Evolutionary conservation across 2,888 invertebrate genomes (phyloP), one percentile per base, ranked within the genome.

Genomic region (Alloplasta piceator): DNA sequence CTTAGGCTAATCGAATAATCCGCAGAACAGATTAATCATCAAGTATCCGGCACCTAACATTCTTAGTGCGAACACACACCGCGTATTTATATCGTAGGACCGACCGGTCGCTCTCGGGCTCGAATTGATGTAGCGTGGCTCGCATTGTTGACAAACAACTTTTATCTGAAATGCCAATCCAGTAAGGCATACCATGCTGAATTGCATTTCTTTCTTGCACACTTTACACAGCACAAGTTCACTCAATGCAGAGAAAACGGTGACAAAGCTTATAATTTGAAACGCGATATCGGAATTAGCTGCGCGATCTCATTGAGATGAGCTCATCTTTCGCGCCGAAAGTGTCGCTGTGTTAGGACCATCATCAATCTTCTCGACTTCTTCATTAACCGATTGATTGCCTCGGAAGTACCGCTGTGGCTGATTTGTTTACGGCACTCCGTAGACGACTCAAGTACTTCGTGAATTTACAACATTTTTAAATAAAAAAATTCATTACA

Each of bases 31-130:
- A n/a, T 46, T 10, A 39, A 56, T 55, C 58, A 39, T 43, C 38
- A 60, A 71, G 36, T 46, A 71, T 26, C 71, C 14, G 58, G 43
- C 46, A 41, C 71, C 41, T 43, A 71, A 14, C 48, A 71, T 71
- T 41, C 60, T 58, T 9, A 71, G 14, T 46, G 60, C 71, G 14
- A 71, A 71, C 12, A 50, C 50, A 48, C 9, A 43, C 16, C 10
- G 60, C 26, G 43, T 38, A 60, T 60, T 71, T 41, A 60, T 6
- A 36, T 71, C 71, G 60, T 71, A 71, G 7, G n/a, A 36, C 9
- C 43, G 12, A 36, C 6, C 10, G 36, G 3, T 58, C 7, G 39
- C 39, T 70, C 38, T 70, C 14, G 43, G 14, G 41, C 66, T 52
- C 14, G 12, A 52, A 52, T 52, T 14, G n/a, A 52, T n/a, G 9